A percentile compares a stretch with the other conserved stretches of the same genome.
These are phyloP conservation scores for Polypterus bichir DNA, from an alignment of 2,113 vertebrate genomes.

Conservation along the genomic window DNA sequence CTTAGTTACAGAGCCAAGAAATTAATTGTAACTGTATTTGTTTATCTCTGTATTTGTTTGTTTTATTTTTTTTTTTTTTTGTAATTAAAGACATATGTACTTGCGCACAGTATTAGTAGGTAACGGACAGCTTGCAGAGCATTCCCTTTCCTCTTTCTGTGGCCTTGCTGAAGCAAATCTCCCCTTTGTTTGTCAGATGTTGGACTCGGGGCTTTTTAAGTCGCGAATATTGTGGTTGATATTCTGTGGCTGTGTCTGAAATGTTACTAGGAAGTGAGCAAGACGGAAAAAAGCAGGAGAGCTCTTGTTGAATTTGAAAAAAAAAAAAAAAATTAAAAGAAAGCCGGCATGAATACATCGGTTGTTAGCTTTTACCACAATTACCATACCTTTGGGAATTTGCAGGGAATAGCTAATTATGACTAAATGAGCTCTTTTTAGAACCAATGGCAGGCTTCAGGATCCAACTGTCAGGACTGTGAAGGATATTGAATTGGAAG, in stretches of 20 bases:
- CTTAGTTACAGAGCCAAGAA: constrained; percentile 14
- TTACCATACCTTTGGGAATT: constrained; percentile 54
- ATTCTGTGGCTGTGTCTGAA: constrained; percentile 36
- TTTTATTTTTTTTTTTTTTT: background rate
- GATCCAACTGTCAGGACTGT: constrained; percentile 47
- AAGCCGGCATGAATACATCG: constrained; percentile 46
- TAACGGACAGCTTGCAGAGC: background rate
- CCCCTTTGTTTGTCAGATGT: constrained; percentile 27
- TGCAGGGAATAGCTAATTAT: constrained; percentile 56
- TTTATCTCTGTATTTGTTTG: background rate
- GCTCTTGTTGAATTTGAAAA: constrained; percentile 3
- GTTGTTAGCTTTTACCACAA: constrained; percentile 57
- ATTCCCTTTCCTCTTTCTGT: too few relatives aligned
- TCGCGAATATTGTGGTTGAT: constrained; percentile 27
- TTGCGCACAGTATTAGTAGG: background rate
- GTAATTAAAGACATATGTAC: background rate
- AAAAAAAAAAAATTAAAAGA: constrained; percentile 39
- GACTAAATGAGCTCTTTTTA: constrained; percentile 53
- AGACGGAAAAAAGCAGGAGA: constrained; percentile 22
- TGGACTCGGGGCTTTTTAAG: constrained; percentile 28
- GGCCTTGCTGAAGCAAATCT: background rate
- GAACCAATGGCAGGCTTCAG: constrained; percentile 36
- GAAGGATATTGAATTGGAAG: constrained; percentile 52
- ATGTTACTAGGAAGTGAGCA: constrained; percentile 37
- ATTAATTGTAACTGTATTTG: background rate